A percentile compares a stretch with the other conserved stretches of the same genome.
These are phyloP conservation scores for Porites evermanni DNA, from an alignment of 92 coral and sea anemone genomes.

Conservation along the genomic window DNA sequence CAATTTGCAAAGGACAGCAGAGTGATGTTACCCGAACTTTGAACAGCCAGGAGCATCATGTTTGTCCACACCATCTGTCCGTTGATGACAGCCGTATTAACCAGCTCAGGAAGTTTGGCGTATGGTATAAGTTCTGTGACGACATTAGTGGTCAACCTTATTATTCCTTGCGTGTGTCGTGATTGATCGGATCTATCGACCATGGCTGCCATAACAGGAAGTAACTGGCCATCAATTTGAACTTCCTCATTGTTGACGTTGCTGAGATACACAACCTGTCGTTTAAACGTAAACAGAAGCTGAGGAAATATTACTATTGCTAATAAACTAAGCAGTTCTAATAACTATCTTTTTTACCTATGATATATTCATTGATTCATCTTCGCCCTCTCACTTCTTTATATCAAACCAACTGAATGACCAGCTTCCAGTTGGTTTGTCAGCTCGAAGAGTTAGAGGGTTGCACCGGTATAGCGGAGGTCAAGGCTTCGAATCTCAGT, in stretches of 20 bases:
- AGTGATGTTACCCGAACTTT: constrained; percentile 52
- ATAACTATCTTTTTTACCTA: too few relatives aligned
- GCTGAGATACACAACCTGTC: constrained; percentile 50
- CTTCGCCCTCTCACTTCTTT: too few relatives aligned
- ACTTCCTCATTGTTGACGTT: constrained; percentile 66
- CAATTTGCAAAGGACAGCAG: constrained; percentile 48
- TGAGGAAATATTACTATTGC: neutral
- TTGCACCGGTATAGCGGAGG: too few relatives aligned
- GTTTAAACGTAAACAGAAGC: neutral
- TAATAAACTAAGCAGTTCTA: too few relatives aligned
- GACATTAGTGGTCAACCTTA: constrained; percentile 26
- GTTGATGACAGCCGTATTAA: constrained; percentile 62
- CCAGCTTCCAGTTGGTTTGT: too few relatives aligned
- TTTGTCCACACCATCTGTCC: constrained; percentile 41
- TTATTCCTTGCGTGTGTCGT: constrained; percentile 51
- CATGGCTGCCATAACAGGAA: constrained; percentile 64
- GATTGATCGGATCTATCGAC: constrained; percentile 42
- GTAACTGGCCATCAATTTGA: constrained; percentile 37
- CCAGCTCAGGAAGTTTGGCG: constrained; percentile 56
- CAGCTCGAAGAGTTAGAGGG: too few relatives aligned
- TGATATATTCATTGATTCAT: too few relatives aligned
- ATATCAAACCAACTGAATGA: too few relatives aligned
- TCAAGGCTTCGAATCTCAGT: too few relatives aligned
- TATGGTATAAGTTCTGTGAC: constrained; percentile 40
- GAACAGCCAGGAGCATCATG: constrained; percentile 42